These are phyloP conservation scores for Antitype chi DNA, from an alignment of 2,888 invertebrate genomes.

Conservation along the genomic window DNA sequence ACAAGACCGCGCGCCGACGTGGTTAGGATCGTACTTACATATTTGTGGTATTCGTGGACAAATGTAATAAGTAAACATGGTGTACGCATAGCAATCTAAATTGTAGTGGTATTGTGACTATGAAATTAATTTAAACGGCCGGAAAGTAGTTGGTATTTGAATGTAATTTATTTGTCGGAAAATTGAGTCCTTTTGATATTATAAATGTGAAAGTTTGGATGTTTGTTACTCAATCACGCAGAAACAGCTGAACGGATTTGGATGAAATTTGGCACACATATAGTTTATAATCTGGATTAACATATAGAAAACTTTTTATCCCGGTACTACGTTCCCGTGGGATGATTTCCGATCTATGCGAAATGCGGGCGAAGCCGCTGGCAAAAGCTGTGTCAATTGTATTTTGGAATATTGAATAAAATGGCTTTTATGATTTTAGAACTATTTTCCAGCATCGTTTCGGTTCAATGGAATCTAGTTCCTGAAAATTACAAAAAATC, in stretches of 20 bases:
- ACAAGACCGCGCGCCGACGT: slow-evolving; percentile 46
- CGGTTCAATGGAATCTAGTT: slow-evolving; percentile 31
- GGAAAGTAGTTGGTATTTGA: not conserved
- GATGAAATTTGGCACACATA: too few species aligned
- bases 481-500: slow-evolving; percentile 8
- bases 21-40: slow-evolving; percentile 48
- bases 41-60: slow-evolving; percentile 59
- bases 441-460: slow-evolving; percentile 29
- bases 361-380: too few species aligned
- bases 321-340: too few species aligned
- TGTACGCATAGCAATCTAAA: slow-evolving; percentile 32
- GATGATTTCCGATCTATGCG: too few species aligned
- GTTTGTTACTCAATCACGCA: too few species aligned
- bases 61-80: slow-evolving; percentile 33
- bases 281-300: too few species aligned
- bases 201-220: too few species aligned
- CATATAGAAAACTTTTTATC: too few species aligned
- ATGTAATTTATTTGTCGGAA: too few species aligned
- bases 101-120: slow-evolving; percentile 23
- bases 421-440: slow-evolving; percentile 11
- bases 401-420: slow-evolving; percentile 3
- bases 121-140: not conserved
- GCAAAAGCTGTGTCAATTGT: not conserved
- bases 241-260: too few species aligned
- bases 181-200: too few species aligned